Conservation (phyloP, 2,888 invertebrate genomes). For the Gasteruption jaculator region DNA sequence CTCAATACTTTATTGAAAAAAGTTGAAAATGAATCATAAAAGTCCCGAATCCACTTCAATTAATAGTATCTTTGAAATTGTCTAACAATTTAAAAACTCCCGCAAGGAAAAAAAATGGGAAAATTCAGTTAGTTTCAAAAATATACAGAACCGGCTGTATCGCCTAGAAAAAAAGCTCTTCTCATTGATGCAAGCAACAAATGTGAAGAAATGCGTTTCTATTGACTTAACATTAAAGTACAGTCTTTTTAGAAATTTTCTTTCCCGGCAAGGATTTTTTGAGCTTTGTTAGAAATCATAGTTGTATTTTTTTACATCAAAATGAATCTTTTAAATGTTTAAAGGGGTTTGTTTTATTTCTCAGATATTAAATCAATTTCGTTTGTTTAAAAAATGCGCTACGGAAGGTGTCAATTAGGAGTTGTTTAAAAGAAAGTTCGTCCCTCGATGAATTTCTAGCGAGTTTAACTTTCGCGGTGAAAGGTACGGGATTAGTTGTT, state of each 20-base stretch:
- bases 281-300: not conserved
- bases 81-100: too few relatives aligned
- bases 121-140: not conserved
- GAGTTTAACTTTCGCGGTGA: constrained; percentile 27
- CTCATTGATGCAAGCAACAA: too few relatives aligned
- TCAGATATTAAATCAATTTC: not conserved
- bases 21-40: too few relatives aligned
- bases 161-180: too few relatives aligned
- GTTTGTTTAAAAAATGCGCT: constrained; percentile 1
- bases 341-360: too few relatives aligned
- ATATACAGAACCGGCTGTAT: not conserved
- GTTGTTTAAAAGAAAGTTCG: constrained; percentile 4
- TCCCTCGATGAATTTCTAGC: too few relatives aligned
- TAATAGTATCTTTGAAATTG: too few relatives aligned
- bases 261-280: not conserved
- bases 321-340: not conserved
- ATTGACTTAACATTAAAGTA: constrained; percentile 34
- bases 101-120: not conserved
- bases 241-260: constrained; percentile 22
- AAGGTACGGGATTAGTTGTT: constrained; percentile 40
- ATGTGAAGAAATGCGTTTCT: too few relatives aligned
- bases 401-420: constrained; percentile 1
- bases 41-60: too few relatives aligned
- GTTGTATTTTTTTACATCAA: not conserved
- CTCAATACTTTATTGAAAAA: too few relatives aligned